Evolutionary conservation across 2,888 invertebrate genomes (phyloP).

Genomic region (Hipparchia sbordonii): DNA sequence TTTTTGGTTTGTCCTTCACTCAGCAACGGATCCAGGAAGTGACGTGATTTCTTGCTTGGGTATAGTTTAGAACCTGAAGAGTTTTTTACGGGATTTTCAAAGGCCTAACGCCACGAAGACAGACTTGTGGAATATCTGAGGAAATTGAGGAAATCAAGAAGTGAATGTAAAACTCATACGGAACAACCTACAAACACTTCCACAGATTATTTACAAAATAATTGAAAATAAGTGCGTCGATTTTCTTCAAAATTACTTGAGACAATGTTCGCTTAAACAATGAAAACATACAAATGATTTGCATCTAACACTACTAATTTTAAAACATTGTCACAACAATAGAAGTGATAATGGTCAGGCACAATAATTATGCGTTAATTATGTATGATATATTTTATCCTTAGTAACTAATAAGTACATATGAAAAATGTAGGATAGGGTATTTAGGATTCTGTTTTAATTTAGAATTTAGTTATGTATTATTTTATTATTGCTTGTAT

Average conservation of each 20-base stretch:
- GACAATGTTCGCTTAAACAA: conserved; percentile 43
- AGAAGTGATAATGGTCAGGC: conserved; percentile 24
- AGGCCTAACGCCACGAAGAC: too few species aligned
- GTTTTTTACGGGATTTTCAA: too few species aligned
- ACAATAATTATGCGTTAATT: conserved; percentile 12
- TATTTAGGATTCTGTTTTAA: too few species aligned
- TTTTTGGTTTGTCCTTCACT: too few species aligned
- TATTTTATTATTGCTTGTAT: too few species aligned
- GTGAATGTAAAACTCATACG: conserved; percentile 4
- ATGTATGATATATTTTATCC: not conserved
- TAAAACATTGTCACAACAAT: conserved; percentile 21
- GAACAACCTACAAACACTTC: not conserved
- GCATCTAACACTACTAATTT: conserved; percentile 21
- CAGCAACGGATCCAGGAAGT: too few species aligned
- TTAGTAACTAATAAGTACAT: too few species aligned
- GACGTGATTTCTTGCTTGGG: too few species aligned
- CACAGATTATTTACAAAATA: conserved; percentile 20
- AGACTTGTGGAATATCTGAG: not conserved
- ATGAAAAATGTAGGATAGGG: too few species aligned
- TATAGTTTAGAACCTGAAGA: too few species aligned
- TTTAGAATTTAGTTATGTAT: too few species aligned
- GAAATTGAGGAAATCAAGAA: not conserved
- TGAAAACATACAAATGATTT: conserved; percentile 41
- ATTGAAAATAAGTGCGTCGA: conserved; percentile 27
- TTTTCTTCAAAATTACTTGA: conserved; percentile 21